Conservation (phyloP, 2,797 vertebrate species). For the Staurois parvus region DNA sequence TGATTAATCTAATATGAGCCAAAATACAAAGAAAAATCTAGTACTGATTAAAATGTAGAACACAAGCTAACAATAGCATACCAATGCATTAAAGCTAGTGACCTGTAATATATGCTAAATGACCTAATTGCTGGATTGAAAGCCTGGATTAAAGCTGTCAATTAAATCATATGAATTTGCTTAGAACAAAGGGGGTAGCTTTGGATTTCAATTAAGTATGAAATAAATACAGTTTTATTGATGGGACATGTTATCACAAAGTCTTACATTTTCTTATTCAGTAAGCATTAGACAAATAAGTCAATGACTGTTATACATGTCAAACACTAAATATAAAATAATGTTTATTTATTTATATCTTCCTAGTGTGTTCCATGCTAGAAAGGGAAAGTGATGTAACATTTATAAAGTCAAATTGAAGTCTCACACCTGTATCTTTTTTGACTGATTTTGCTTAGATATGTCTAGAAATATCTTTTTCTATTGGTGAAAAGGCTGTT, state of each 20-base stretch:
- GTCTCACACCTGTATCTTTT: too few species aligned
- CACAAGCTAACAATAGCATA: background rate
- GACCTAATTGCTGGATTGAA: background rate
- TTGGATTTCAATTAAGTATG: background rate
- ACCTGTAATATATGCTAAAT: background rate
- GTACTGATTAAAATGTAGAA: background rate
- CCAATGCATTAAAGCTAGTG: background rate
- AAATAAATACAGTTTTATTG: background rate
- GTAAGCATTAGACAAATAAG: background rate
- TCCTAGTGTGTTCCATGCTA: too few species aligned
- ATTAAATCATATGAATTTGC: background rate
- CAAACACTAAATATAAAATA: background rate
- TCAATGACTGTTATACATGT: background rate
- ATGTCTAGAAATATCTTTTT: too few species aligned
- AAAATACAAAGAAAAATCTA: background rate
- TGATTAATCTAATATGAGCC: background rate
- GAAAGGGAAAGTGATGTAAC: too few species aligned
- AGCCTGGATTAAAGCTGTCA: background rate
- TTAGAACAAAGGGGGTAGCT: background rate
- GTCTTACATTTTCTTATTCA: background rate
- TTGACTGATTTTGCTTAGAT: too few species aligned
- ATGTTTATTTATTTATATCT: background rate
- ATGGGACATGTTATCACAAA: background rate
- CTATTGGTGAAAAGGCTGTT: too few species aligned
- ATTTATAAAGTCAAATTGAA: too few species aligned